Evolutionary conservation across 2,113 vertebrate species (phyloP).

Genomic region (Hippocampus comes): DNA sequence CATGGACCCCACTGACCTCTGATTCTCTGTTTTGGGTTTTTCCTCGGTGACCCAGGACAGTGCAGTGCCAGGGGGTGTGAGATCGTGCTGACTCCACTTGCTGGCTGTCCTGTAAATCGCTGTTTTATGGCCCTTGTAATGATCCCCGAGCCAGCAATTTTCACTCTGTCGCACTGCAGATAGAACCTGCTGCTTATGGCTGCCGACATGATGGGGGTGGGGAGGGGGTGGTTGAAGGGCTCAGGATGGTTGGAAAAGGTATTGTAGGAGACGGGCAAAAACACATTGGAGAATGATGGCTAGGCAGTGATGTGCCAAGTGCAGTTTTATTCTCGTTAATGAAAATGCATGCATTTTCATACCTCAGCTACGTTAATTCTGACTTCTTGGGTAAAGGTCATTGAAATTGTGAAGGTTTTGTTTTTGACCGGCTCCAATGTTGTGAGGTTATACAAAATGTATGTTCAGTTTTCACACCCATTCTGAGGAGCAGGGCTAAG

Average conservation of each 20-base stretch:
- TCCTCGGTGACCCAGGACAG: slow-evolving; percentile 50
- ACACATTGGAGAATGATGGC: slow-evolving; percentile 25
- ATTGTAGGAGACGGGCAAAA: slow-evolving; percentile 39
- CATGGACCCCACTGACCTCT: slow-evolving; percentile 34
- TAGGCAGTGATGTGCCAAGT: slow-evolving; percentile 10
- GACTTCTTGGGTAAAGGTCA: slow-evolving; percentile 62
- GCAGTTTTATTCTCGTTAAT: slow-evolving; percentile 37
- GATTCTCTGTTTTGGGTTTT: slow-evolving; percentile 54
- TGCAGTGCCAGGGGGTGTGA: slow-evolving; percentile 41
- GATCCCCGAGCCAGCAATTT: slow-evolving; percentile 67
- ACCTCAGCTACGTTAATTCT: slow-evolving; percentile 57
- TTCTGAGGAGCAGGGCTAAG: not conserved
- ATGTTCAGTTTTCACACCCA: not conserved
- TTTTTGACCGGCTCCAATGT: not conserved
- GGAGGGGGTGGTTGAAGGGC: slow-evolving; percentile 18
- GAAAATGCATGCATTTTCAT: slow-evolving; percentile 57
- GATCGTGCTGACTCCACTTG: slow-evolving; percentile 66
- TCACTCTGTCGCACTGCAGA: slow-evolving; percentile 75
- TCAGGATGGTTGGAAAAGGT: slow-evolving; percentile 35
- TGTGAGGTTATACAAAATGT: not conserved
- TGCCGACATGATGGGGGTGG: slow-evolving; percentile 31
- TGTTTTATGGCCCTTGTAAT: slow-evolving; percentile 76
- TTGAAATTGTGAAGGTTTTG: slow-evolving; percentile 19
- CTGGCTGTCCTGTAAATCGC: slow-evolving; percentile 69
- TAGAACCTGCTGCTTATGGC: slow-evolving; percentile 53